phyloP scores from a whole-genome alignment of 2,888 invertebrate genomes.

The Monopis laevigella region DNA sequence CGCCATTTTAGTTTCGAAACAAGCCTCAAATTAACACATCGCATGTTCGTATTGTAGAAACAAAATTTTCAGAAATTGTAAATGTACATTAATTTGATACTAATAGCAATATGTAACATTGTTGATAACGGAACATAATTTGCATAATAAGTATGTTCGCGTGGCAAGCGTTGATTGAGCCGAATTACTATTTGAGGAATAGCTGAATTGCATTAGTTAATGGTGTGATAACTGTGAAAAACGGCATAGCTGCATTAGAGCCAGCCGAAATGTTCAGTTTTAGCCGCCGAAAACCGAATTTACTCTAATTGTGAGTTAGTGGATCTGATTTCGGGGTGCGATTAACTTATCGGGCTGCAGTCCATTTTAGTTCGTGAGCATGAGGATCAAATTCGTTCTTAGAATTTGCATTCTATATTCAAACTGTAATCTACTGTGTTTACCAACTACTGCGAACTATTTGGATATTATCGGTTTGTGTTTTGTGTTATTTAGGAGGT shows the following conservation, averaged over 20 bases:
- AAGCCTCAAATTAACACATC: too few relatives aligned
- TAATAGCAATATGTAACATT: slow-evolving; percentile 3
- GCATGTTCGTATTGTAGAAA: too few relatives aligned
- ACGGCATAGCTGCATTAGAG: slow-evolving; percentile 19
- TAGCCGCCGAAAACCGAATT: slow-evolving; percentile 41
- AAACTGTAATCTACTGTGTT: background rate
- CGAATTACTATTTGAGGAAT: slow-evolving; percentile 50
- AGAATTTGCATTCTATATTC: background rate
- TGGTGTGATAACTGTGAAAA: slow-evolving; percentile 36
- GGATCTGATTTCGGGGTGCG: slow-evolving; percentile 24
- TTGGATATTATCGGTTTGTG: too few relatives aligned
- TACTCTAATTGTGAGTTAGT: slow-evolving; percentile 58
- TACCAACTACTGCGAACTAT: too few relatives aligned
- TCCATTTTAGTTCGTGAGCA: too few relatives aligned
- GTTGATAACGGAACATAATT: slow-evolving; percentile 16
- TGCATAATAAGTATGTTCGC: slow-evolving; percentile 19
- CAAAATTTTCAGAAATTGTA: slow-evolving; percentile 7
- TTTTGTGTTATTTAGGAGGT: too few relatives aligned
- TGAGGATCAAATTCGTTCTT: too few relatives aligned
- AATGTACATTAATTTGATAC: slow-evolving; percentile 4
- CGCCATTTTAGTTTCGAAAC: too few relatives aligned
- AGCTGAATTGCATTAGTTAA: slow-evolving; percentile 53
- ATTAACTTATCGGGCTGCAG: slow-evolving; percentile 44
- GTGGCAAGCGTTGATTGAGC: slow-evolving; percentile 45
- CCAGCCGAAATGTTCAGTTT: slow-evolving; percentile 43